Conservation (phyloP, 92 coral and sea anemone species). For the Hydrozoanthus gracilis region DNA sequence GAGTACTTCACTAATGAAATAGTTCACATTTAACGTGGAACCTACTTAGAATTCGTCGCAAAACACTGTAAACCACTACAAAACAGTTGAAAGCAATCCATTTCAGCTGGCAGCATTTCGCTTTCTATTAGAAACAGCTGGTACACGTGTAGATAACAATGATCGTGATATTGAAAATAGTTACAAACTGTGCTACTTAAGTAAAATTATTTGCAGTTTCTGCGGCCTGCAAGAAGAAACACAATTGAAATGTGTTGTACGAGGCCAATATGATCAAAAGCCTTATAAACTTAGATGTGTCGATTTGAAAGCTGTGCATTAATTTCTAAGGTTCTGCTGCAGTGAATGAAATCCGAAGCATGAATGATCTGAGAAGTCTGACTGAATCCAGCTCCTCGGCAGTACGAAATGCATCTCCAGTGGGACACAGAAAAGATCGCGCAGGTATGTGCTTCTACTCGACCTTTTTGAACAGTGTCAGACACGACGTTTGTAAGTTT, state of each 20-base stretch:
- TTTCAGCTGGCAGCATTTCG: too few relatives aligned
- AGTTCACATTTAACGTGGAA: too few relatives aligned
- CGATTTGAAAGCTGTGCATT: not conserved
- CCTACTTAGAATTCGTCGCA: too few relatives aligned
- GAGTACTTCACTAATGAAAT: too few relatives aligned
- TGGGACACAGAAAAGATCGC: slow-evolving; percentile 26
- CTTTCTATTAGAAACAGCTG: too few relatives aligned
- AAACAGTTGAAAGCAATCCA: too few relatives aligned
- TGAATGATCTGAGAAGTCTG: slow-evolving; percentile 40
- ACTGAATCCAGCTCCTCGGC: slow-evolving; percentile 13
- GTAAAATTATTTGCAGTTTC: too few relatives aligned
- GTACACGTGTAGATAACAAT: too few relatives aligned
- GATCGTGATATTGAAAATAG: too few relatives aligned
- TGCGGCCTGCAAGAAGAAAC: too few relatives aligned
- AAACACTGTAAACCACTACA: too few relatives aligned
- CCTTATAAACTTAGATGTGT: not conserved
- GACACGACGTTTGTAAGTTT: not conserved
- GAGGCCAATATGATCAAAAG: not conserved
- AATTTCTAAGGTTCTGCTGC: slow-evolving; percentile 27
- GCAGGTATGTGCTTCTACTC: slow-evolving; percentile 23
- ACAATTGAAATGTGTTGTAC: not conserved
- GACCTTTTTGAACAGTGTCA: not conserved
- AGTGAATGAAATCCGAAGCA: slow-evolving; percentile 32
- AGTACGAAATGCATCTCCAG: slow-evolving; percentile 12
- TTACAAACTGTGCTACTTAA: too few relatives aligned